Percentiles rank a stretch among this genome's conserved stretches.
Evolutionary conservation across 2,113 vertebrate species (phyloP).

Genomic region (Nicator chloris): DNA sequence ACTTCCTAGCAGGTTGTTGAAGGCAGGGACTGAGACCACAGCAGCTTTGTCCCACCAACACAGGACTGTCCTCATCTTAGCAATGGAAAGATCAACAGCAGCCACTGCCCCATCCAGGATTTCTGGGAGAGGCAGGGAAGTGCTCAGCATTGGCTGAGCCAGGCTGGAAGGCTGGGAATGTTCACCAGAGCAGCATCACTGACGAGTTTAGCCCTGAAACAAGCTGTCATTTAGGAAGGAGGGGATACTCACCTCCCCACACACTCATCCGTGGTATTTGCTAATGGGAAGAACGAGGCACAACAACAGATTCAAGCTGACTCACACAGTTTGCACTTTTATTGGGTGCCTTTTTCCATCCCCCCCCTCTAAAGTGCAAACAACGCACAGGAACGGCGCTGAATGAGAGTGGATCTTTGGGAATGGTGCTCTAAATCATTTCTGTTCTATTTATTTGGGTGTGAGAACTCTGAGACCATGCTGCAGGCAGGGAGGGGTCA

Average conservation of each 20-base stretch:
- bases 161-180: not conserved
- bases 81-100: not conserved
- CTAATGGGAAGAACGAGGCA: not conserved
- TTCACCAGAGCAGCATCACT: not conserved
- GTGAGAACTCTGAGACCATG: not conserved
- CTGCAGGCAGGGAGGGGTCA: not conserved
- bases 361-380: not conserved
- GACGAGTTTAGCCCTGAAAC: not conserved
- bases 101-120: accelerated
- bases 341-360: not conserved
- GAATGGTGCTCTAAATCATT: not conserved
- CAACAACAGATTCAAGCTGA: conserved; percentile 11
- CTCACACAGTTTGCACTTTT: not conserved
- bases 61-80: not conserved
- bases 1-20: not conserved
- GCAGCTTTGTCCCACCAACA: not conserved
- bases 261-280: not conserved
- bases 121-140: not conserved
- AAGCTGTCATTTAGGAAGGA: not conserved
- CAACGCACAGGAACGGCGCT: accelerated
- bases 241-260: not conserved
- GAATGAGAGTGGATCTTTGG: not conserved
- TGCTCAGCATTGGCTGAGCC: not conserved
- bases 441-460: accelerated
- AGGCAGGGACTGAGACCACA: not conserved